These are phyloP conservation scores for Orthosia gothica DNA, from an alignment of 2,888 invertebrate species.

Conservation along the genomic window DNA sequence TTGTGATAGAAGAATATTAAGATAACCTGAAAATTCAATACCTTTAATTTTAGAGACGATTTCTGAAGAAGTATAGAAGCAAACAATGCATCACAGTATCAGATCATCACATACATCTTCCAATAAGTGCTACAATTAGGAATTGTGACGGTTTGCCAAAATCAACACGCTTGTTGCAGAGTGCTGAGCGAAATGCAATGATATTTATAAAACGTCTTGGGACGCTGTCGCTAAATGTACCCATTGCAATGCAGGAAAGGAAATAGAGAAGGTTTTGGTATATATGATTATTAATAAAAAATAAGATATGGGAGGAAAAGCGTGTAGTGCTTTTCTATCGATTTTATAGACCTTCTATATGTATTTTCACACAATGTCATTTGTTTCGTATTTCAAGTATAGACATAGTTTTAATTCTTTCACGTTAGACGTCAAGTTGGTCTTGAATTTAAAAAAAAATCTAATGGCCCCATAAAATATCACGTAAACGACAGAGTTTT, in stretches of 20 bases:
- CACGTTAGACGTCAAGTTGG: not conserved
- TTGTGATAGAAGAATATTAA: not conserved
- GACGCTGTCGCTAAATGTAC: constrained; percentile 6
- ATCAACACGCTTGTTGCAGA: constrained; percentile 26
- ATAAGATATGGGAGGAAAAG: not conserved
- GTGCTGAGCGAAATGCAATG: constrained; percentile 34
- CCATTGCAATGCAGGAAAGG: not conserved
- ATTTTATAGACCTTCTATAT: not conserved
- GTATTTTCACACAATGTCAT: not conserved
- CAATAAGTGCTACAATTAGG: constrained; percentile 18
- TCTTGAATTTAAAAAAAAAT: not conserved
- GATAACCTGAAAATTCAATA: no score
- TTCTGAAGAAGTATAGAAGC: not conserved
- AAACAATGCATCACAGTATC: not conserved
- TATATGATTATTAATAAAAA: not conserved
- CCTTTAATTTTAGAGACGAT: not conserved
- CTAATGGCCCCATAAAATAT: not conserved
- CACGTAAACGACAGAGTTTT: not conserved
- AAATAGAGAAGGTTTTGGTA: not conserved
- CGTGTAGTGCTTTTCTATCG: not conserved
- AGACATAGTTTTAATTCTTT: not conserved
- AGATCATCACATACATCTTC: constrained; percentile 17
- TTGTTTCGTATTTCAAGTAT: not conserved
- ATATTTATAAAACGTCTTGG: constrained; percentile 30
- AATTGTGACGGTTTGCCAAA: constrained; percentile 26